Conservation (phyloP, 2,797 vertebrate genomes). For the Silurus aristotelis region DNA sequence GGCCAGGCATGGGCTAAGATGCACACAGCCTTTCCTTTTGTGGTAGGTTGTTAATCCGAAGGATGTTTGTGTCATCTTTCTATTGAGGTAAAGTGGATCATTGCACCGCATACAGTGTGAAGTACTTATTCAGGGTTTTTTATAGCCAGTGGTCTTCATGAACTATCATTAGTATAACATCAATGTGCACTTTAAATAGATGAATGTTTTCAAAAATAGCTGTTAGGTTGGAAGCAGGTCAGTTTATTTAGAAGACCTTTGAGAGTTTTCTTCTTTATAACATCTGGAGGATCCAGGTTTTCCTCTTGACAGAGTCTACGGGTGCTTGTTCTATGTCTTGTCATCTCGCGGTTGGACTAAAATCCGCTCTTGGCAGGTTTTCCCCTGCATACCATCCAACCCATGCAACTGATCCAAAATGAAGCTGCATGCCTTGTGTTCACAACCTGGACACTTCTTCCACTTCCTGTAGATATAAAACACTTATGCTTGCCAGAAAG, state of each 20-base stretch:
- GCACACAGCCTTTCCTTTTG: conserved; percentile 28
- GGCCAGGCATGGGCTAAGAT: conserved; percentile 18
- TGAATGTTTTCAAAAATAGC: background rate
- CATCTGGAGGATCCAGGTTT: background rate
- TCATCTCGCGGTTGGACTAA: background rate
- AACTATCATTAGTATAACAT: background rate
- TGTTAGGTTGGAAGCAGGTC: background rate
- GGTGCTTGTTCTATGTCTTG: background rate
- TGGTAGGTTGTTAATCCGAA: conserved; percentile 8
- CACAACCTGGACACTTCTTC: background rate
- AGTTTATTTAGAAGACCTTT: background rate
- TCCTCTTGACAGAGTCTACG: background rate
- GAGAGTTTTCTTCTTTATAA: background rate
- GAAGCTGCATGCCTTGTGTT: background rate
- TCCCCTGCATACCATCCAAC: background rate
- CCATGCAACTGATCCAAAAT: background rate
- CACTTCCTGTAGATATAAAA: conserved; percentile 11
- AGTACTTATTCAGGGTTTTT: conserved; percentile 10
- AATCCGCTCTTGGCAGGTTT: background rate
- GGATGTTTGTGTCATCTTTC: conserved; percentile 13
- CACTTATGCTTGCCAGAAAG: background rate
- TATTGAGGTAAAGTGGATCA: conserved; percentile 16
- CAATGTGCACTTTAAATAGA: conserved; percentile 11
- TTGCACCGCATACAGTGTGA: conserved; percentile 5
- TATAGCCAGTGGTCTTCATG: background rate